phyloP scores from a whole-genome alignment of 23 tunicate species.

The Styela plicata region DNA sequence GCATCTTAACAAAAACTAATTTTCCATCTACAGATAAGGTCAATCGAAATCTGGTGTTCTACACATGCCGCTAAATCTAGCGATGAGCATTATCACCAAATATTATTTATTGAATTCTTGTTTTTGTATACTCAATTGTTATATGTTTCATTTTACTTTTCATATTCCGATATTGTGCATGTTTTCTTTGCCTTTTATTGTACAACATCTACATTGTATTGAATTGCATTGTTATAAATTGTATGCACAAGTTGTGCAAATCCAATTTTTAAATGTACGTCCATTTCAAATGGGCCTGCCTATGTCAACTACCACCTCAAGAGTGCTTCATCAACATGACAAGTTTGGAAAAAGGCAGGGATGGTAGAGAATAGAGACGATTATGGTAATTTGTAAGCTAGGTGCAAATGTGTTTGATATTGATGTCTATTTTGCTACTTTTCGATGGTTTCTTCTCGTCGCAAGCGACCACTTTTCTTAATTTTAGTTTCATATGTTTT shows the following conservation, averaged over 20 bases:
- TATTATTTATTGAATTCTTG: background rate
- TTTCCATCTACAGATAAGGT: slow-evolving; percentile 37
- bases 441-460: too few relatives aligned
- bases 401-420: background rate
- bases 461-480: background rate
- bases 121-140: background rate
- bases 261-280: too few relatives aligned
- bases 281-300: background rate
- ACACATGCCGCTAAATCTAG: background rate
- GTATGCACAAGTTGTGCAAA: background rate
- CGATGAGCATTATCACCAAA: background rate
- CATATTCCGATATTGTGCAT: background rate
- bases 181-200: background rate
- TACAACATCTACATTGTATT: background rate
- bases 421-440: too few relatives aligned
- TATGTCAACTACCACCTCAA: background rate
- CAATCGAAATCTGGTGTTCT: slow-evolving; percentile 14
- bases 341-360: background rate
- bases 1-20: background rate
- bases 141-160: background rate
- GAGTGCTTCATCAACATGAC: background rate
- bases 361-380: background rate
- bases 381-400: background rate
- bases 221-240: background rate
- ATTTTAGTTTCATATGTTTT: background rate